phyloP scores from a whole-genome alignment of 2,797 vertebrate species.

The Arctocebus calabarensis region DNA sequence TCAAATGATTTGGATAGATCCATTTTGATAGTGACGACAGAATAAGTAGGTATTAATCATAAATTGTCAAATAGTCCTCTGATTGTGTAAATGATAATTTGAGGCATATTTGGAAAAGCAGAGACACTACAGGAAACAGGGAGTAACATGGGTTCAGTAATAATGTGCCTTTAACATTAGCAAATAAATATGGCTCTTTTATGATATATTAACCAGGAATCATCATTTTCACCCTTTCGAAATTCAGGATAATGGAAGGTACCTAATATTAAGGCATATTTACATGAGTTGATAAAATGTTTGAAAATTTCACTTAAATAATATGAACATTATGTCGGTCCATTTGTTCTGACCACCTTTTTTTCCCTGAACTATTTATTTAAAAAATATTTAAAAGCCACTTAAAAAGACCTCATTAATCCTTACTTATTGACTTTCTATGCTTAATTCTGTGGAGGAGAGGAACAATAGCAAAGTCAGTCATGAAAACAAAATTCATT shows the following conservation, averaged over 20 bases:
- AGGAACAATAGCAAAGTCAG: constrained; percentile 27
- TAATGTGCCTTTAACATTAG: neutral
- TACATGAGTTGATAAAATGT: neutral
- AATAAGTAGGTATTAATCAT: constrained; percentile 29
- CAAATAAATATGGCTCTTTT: neutral
- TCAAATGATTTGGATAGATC: neutral
- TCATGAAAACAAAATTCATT: constrained; percentile 51
- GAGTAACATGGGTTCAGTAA: neutral
- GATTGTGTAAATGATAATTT: constrained; percentile 33
- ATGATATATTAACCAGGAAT: neutral
- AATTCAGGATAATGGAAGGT: neutral
- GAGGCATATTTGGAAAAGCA: constrained; percentile 10
- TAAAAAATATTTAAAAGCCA: neutral
- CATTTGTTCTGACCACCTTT: neutral
- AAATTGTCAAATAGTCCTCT: neutral
- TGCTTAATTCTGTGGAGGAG: constrained; percentile 21
- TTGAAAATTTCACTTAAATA: neutral
- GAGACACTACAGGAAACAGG: neutral
- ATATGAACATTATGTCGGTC: neutral
- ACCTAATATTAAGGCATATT: neutral
- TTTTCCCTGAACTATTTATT: constrained; percentile 31
- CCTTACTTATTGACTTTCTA: neutral
- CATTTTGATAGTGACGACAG: constrained; percentile 47
- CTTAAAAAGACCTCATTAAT: constrained; percentile 44
- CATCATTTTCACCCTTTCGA: neutral